A percentile compares a stretch with the other conserved stretches of the same genome.
Evolutionary conservation across 2,888 invertebrate genomes (phyloP).

Genomic region (Cataglyphis altisquamis): DNA sequence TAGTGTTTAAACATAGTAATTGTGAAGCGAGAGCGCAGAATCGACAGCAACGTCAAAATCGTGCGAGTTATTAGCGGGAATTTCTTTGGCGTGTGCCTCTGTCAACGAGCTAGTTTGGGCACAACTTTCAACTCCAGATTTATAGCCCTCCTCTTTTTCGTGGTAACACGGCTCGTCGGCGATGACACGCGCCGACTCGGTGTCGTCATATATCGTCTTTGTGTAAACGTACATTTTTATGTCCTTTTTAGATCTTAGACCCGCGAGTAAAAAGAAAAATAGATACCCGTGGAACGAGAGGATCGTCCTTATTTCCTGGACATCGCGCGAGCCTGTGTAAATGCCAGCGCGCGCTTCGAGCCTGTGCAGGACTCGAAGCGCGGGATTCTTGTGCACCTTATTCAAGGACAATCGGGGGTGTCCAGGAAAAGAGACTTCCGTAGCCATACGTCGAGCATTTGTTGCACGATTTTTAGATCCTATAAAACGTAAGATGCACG

Average conservation of each 20-base stretch:
- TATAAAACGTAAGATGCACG: background rate
- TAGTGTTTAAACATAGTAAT: constrained; percentile 40
- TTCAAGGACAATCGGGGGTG: constrained; percentile 6
- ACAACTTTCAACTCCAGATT: constrained; percentile 55
- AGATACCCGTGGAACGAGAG: background rate
- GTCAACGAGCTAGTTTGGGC: constrained; percentile 18
- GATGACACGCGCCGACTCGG: constrained; percentile 62
- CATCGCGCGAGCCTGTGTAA: background rate
- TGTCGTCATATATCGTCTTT: constrained; percentile 73
- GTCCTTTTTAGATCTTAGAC: constrained; percentile 68
- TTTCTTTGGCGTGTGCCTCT: constrained; percentile 51
- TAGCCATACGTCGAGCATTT: background rate
- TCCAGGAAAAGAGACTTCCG: background rate
- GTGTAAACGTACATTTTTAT: constrained; percentile 69
- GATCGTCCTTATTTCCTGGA: constrained; percentile 40
- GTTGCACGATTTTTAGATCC: constrained; percentile 3
- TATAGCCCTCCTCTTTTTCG: background rate
- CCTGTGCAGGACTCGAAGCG: constrained; percentile 72
- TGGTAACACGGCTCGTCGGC: constrained; percentile 28
- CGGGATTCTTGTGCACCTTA: background rate
- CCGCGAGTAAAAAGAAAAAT: constrained; percentile 21
- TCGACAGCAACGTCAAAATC: constrained; percentile 30
- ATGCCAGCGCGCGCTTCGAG: constrained; percentile 63
- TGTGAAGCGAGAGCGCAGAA: constrained; percentile 4
- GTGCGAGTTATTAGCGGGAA: constrained; percentile 47